These are phyloP conservation scores for Amiota mariae DNA, from an alignment of 2,888 invertebrate genomes.

Conservation along the genomic window DNA sequence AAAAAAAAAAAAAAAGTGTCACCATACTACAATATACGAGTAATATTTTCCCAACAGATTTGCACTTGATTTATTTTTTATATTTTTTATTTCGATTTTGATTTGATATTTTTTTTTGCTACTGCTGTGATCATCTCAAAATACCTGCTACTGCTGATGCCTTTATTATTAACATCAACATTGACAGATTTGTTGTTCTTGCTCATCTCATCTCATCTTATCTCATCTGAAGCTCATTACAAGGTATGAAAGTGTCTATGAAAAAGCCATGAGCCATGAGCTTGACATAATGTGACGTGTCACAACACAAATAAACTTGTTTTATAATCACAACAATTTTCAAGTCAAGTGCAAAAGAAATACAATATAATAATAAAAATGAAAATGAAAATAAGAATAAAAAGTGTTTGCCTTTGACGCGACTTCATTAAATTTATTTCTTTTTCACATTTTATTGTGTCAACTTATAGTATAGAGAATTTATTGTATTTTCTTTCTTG, in stretches of 20 bases:
- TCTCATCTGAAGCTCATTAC: too few species aligned
- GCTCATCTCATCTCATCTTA: too few species aligned
- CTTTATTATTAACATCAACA: too few species aligned
- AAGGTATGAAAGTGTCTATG: too few species aligned
- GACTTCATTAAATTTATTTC: background rate
- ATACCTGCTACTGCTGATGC: too few species aligned
- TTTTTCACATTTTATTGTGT: background rate
- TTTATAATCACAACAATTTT: constrained; percentile 22
- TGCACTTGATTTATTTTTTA: background rate
- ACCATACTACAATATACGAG: too few species aligned
- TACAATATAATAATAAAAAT: background rate
- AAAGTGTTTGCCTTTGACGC: background rate
- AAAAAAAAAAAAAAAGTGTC: too few species aligned
- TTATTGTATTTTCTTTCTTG: too few species aligned
- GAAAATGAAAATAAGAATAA: background rate
- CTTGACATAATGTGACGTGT: background rate
- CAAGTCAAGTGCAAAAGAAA: constrained; percentile 3
- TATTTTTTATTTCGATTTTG: background rate
- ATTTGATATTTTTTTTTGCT: background rate
- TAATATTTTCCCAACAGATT: too few species aligned
- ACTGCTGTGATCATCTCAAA: background rate
- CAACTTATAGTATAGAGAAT: background rate
- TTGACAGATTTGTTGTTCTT: too few species aligned
- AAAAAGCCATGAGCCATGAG: too few species aligned
- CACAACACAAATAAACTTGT: constrained; percentile 14